These are phyloP conservation scores for Dasysyrphus albostriatus DNA, from an alignment of 2,888 invertebrate genomes.

Conservation along the genomic window DNA sequence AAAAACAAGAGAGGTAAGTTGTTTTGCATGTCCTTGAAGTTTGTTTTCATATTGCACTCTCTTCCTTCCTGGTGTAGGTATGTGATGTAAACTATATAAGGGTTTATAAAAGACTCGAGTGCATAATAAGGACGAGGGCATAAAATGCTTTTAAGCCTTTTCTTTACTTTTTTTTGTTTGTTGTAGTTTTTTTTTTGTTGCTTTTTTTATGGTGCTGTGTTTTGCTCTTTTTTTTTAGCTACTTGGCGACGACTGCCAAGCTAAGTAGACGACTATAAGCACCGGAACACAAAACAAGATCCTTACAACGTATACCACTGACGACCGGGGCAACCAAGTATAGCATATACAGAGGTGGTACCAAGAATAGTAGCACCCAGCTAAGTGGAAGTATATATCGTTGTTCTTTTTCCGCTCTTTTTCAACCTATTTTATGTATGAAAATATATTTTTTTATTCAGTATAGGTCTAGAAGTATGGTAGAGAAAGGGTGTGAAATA, in stretches of 20 bases:
- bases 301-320: conserved; percentile 24
- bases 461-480: conserved; percentile 19
- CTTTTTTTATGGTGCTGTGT: neutral
- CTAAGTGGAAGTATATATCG: conserved; percentile 63
- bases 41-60: conserved; percentile 75
- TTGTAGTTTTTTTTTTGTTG: conserved; percentile 5
- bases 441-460: neutral
- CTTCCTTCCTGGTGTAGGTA: conserved; percentile 61
- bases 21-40: conserved; percentile 76
- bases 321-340: neutral
- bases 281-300: conserved; percentile 73
- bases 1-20: conserved; percentile 34
- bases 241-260: conserved; percentile 50
- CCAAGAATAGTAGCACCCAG: conserved; percentile 50
- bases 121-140: conserved; percentile 69
- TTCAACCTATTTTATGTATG: neutral
- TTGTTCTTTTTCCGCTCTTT: conserved; percentile 54
- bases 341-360: neutral
- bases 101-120: conserved; percentile 49
- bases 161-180: conserved; percentile 27
- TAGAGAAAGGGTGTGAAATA: conserved; percentile 24
- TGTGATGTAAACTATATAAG: conserved; percentile 47
- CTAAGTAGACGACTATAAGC: conserved; percentile 67
- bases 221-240: conserved; percentile 31
- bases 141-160: conserved; percentile 70